phyloP scores from a whole-genome alignment of 2,113 vertebrate species.

The Salminus brasiliensis region DNA sequence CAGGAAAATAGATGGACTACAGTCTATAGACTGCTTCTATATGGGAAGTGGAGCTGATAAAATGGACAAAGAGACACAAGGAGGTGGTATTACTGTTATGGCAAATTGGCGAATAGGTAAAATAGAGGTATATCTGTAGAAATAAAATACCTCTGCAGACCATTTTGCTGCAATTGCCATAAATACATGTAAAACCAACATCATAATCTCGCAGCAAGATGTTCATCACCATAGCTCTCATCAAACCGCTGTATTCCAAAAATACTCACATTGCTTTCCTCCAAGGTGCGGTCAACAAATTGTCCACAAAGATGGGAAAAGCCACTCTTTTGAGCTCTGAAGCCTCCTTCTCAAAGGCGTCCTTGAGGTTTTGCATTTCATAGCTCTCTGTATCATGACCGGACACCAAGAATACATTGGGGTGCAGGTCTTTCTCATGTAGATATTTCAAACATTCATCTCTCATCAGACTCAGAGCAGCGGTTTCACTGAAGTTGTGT shows the following conservation, averaged over 20 bases:
- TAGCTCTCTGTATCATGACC: slow-evolving; percentile 17
- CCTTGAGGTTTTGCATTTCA: slow-evolving; percentile 36
- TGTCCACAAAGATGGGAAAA: slow-evolving; percentile 32
- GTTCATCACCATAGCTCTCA: too few species aligned
- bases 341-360: slow-evolving; percentile 29
- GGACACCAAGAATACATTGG: slow-evolving; percentile 42
- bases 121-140: too few species aligned
- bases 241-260: background rate
- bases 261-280: slow-evolving; percentile 34
- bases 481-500: background rate
- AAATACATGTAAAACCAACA: too few species aligned
- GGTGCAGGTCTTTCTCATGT: slow-evolving; percentile 32
- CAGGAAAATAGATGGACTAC: too few species aligned
- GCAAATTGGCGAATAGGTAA: too few species aligned
- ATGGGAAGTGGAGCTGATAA: too few species aligned
- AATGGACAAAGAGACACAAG: too few species aligned
- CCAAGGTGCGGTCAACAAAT: slow-evolving; percentile 13
- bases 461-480: slow-evolving; percentile 33
- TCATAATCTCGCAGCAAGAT: too few species aligned
- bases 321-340: slow-evolving; percentile 19
- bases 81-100: too few species aligned
- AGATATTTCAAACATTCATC: slow-evolving; percentile 52
- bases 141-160: too few species aligned
- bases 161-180: too few species aligned
- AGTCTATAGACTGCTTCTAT: too few species aligned